Evolutionary conservation across 2,888 invertebrate species (phyloP), one percentile per base, ranked within the genome.

Genomic region (Thymelicus sylvestris): DNA sequence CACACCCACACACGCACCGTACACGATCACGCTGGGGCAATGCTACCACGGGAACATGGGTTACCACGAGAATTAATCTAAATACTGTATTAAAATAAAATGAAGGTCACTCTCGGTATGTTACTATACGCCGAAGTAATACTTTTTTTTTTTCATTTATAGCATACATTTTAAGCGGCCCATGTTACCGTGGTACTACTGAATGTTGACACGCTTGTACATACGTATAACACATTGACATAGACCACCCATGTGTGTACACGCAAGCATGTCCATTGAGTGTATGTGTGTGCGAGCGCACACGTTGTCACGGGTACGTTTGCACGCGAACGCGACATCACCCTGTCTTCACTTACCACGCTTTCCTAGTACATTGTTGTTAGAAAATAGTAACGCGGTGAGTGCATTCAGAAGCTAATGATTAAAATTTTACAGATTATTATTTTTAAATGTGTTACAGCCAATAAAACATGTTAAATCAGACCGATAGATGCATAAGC

Each of bases 1-100:
- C 82, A 82, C 85, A 81, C 86, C 83, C 74, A 82, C 82, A 75
- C 79, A 75, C 50, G 47, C 68, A 60, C 41, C 15, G 55, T 31
- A 55, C 73, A 65, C 67, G 63, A 65, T 72, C 72, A 64, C 72
- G 72, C 72, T 74, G 74, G 13, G 41, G 41, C 65, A 52, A 39
- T 59, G 71, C 31, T 72, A 48, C 74, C 74, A 74, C 31, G 66
- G 24, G 67, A 57, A 57, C 19, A 57, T 38, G 57, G 57, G 57
- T 13, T 19, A 38, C 55, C 10, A 31, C 12, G 3, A 8, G 44
- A 44, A 10, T 12, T 44, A 10, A 12, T 44, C 0, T 44, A 8
- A 6, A 7, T 41, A 41, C 8, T 41, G 7, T 41, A 7, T 41
- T 31, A 31, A 31, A 31, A 3, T 31, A 31, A 31, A 31, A 41